Evolutionary conservation across 2,888 invertebrate species (phyloP).

Genomic region (Machimus atricapillus): DNA sequence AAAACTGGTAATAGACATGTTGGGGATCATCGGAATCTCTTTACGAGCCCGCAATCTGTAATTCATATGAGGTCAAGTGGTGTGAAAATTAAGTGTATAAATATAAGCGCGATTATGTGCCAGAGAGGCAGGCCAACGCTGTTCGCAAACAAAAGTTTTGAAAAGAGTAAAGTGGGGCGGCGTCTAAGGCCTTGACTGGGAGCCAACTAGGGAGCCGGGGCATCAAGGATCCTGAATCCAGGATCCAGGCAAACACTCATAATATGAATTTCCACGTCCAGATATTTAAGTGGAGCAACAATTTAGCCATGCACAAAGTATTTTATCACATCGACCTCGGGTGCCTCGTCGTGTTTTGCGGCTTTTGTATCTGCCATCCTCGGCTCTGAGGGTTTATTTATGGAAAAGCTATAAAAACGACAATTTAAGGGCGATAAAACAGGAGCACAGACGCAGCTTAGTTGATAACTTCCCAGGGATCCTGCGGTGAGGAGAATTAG

Average conservation of each 20-base stretch:
- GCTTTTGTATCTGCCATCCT: neutral
- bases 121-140: neutral
- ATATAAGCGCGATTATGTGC: neutral
- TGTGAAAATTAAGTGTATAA: neutral
- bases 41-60: neutral
- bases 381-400: neutral
- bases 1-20: neutral
- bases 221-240: neutral
- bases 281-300: neutral
- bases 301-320: conserved; percentile 18
- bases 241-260: neutral
- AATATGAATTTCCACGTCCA: neutral
- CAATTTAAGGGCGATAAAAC: conserved; percentile 25
- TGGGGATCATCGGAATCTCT: neutral
- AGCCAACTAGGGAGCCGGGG: neutral
- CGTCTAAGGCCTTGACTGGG: neutral
- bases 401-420: conserved; percentile 8
- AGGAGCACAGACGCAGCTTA: conserved; percentile 1
- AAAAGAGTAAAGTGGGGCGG: neutral
- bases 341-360: neutral
- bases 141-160: neutral
- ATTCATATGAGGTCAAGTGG: neutral
- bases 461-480: neutral
- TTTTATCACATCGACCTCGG: conserved; percentile 6
- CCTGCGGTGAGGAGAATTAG: neutral